Evolutionary conservation across 2,797 vertebrate genomes (phyloP).

Genomic region (Anableps anableps): DNA sequence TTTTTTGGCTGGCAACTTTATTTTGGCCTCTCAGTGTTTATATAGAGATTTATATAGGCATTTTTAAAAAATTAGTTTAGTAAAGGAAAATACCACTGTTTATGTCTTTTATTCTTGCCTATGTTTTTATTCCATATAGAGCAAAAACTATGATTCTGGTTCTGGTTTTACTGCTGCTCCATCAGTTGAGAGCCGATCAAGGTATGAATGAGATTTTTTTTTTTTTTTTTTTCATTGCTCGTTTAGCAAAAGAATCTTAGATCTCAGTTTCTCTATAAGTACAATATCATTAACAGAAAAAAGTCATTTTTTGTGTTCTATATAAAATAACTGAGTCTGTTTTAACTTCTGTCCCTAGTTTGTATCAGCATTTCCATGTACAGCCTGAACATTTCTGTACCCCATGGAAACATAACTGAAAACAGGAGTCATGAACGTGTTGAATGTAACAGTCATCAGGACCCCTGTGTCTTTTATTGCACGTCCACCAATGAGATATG

Average conservation of each 20-base stretch:
- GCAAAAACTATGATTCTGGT: constrained; percentile 37
- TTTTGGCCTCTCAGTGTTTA: too few species aligned
- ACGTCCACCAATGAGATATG: rapidly evolving
- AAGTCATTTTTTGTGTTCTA: neutral
- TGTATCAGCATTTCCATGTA: constrained; percentile 22
- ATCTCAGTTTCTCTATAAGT: too few species aligned
- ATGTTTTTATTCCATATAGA: constrained; percentile 2
- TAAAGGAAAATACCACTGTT: neutral
- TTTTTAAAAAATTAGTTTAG: neutral
- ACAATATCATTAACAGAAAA: neutral
- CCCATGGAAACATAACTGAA: rapidly evolving
- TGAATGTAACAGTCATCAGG: rapidly evolving
- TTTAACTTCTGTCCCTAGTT: constrained; percentile 28
- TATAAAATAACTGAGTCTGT: neutral
- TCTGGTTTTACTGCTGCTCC: constrained; percentile 43
- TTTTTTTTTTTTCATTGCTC: neutral
- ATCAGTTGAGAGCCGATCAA: neutral
- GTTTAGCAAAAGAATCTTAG: neutral
- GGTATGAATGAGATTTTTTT: constrained; percentile 18
- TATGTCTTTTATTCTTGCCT: neutral
- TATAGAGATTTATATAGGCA: neutral
- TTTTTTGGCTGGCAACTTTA: too few species aligned
- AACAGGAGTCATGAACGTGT: rapidly evolving
- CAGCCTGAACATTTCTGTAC: rapidly evolving
- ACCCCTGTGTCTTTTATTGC: rapidly evolving